phyloP scores from a whole-genome alignment of 2,797 vertebrate genomes.

The Alfaro cultratus region DNA sequence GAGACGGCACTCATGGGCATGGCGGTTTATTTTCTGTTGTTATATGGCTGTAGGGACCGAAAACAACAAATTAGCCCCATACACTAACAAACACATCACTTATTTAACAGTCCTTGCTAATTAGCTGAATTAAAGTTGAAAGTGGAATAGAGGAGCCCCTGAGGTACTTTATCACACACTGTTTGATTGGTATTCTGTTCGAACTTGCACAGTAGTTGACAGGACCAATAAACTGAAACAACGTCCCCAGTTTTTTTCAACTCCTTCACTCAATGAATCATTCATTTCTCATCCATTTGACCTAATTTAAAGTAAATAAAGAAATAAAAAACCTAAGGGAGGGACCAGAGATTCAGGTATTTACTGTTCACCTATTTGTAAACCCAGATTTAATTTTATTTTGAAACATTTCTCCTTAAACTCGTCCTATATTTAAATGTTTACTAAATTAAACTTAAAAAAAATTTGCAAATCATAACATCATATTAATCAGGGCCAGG shows the following conservation, averaged over 20 bases:
- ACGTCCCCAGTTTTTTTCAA: neutral
- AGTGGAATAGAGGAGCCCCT: constrained; percentile 43
- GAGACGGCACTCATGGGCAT: constrained; percentile 34
- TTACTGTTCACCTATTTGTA: neutral
- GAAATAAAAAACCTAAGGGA: neutral
- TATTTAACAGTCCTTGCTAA: constrained; percentile 69
- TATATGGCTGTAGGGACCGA: constrained; percentile 52
- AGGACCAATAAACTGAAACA: constrained; percentile 33
- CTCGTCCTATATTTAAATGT: neutral
- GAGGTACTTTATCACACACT: constrained; percentile 56
- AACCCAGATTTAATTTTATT: neutral
- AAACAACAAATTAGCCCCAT: constrained; percentile 61
- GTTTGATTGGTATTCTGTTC: constrained; percentile 53
- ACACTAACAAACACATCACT: constrained; percentile 64
- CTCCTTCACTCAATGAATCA: constrained; percentile 1
- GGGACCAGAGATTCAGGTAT: neutral
- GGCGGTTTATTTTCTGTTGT: constrained; percentile 52
- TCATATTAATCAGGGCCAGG: neutral
- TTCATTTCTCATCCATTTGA: neutral
- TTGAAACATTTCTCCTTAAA: neutral
- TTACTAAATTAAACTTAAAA: neutral
- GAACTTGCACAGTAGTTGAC: constrained; percentile 26
- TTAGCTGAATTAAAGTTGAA: constrained; percentile 64
- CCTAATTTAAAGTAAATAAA: neutral
- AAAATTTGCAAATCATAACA: neutral